Percentiles rank a stretch among this genome's conserved stretches.
Conservation (phyloP, 2,113 vertebrate species). For the Raja brachyura region DNA sequence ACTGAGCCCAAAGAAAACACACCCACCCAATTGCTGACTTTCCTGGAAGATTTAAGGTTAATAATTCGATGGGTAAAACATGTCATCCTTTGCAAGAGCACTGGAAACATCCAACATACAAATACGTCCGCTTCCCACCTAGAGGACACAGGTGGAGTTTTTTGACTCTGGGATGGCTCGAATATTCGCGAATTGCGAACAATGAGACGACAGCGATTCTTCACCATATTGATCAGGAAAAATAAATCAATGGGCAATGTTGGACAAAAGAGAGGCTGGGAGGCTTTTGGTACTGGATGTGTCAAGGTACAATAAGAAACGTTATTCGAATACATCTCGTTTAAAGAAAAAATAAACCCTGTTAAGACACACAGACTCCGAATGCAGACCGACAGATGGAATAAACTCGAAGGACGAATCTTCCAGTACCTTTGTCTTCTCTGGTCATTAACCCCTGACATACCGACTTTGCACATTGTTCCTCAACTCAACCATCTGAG, state of each 20-base stretch:
- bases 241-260: neutral
- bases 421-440: slow-evolving; percentile 16
- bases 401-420: neutral
- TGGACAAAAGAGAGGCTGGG: neutral
- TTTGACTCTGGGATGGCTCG: neutral
- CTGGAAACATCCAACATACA: neutral
- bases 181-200: neutral
- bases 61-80: neutral
- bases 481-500: neutral
- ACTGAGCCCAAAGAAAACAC: neutral
- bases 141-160: neutral
- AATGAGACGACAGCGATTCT: neutral
- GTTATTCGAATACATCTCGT: neutral
- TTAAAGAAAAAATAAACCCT: neutral
- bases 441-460: neutral
- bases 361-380: neutral
- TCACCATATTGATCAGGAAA: neutral
- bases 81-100: neutral
- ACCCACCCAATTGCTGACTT: neutral
- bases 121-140: neutral
- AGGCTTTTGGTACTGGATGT: neutral
- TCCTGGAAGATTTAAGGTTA: neutral
- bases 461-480: neutral
- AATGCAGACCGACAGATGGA: neutral
- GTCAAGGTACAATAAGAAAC: neutral